A percentile compares a stretch with the other conserved stretches of the same genome.
Evolutionary conservation across 92 coral and sea anemone genomes (phyloP).

Genomic region (Epizoanthus ramosus): DNA sequence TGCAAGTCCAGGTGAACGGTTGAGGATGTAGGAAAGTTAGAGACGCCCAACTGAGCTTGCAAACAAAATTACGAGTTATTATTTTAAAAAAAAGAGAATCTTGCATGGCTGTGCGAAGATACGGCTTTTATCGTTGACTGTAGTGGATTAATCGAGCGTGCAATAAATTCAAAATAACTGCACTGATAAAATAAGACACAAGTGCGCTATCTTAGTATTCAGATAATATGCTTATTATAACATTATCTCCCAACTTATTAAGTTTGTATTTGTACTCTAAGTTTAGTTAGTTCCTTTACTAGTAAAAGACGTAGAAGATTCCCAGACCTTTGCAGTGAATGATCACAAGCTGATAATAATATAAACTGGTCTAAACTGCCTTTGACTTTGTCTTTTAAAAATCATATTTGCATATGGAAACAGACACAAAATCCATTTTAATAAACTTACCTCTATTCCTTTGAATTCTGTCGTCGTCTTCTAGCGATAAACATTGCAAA

Average conservation of each 20-base stretch:
- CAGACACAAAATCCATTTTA: background rate
- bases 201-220: background rate
- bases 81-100: too few relatives aligned
- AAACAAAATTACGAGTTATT: too few relatives aligned
- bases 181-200: background rate
- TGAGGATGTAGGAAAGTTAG: too few relatives aligned
- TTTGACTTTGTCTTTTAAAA: slow-evolving; percentile 20
- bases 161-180: background rate
- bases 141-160: slow-evolving; percentile 4
- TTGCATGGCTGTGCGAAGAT: too few relatives aligned
- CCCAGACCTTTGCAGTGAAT: slow-evolving; percentile 13
- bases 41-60: too few relatives aligned
- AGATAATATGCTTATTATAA: slow-evolving; percentile 11
- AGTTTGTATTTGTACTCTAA: background rate
- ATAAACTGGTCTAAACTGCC: too few relatives aligned
- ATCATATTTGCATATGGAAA: slow-evolving; percentile 17
- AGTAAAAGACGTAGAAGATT: background rate
- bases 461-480: background rate
- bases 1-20: too few relatives aligned
- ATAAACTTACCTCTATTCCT: background rate
- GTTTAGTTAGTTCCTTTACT: background rate
- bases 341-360: slow-evolving; percentile 3
- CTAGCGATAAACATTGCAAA: background rate
- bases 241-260: background rate
- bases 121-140: too few relatives aligned